Evolutionary conservation across 2,888 invertebrate genomes (phyloP), one percentile per base, ranked within the genome.

Genomic region (Notodonta dromedarius): DNA sequence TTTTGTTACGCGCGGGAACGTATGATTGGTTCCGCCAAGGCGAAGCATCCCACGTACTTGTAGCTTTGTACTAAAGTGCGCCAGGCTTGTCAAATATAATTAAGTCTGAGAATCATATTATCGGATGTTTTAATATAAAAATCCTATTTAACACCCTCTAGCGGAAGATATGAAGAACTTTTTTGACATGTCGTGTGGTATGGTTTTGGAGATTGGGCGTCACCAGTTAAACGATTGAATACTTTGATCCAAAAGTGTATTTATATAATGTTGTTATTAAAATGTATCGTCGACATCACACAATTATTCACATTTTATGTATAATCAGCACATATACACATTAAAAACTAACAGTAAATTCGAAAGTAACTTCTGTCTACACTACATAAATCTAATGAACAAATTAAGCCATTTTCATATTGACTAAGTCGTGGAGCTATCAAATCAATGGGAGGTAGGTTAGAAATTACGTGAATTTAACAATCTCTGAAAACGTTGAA

Each of bases 181-280:
- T 2, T 24, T 24, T 24, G 24, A 24, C 24, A 24, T 24, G 24
- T 24, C 24, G 24, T 24, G 24, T 24, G 2, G 24, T 24, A 24
- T 24, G 24, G 24, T 24, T 24, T 24, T 24, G n/a, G n/a, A n/a
- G 5, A n/a, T 5, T 4, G 9, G 9, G 0, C 1, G 46, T 5
- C 0, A n/a, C 7, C n/a, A 46, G n/a, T 46, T 5, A 85, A 84
- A 82, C 77, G 62, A 57, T 32, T 11, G 56, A 71, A 59, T 73
- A 70, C 77, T 81, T 90, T 90, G 86, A 89, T 91, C 89, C 89
- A 92, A 92, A 92, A 92, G 82, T 90, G 85, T 91, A 90, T 90
- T 91, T 83, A 86, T 89, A 85, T 88, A 85, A 86, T 55, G 13
- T 39, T 87, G 85, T 88, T 86, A 88, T 84, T 89, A 87, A 90